A percentile compares a stretch with the other conserved stretches of the same genome.
These are phyloP conservation scores for Scytalopus superciliaris DNA, from an alignment of 2,113 vertebrate genomes.

Conservation along the genomic window DNA sequence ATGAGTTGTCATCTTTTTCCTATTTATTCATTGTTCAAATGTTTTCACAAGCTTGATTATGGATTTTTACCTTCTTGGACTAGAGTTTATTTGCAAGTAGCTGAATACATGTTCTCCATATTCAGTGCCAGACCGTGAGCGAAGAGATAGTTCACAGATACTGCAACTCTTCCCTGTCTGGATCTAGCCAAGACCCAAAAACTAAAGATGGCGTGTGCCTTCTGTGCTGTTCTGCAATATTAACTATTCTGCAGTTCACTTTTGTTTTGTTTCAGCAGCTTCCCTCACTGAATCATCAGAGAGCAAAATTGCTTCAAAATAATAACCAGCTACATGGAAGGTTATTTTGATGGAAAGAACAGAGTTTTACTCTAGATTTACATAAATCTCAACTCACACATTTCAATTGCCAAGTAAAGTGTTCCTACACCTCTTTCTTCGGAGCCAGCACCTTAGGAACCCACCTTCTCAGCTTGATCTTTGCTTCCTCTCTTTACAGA, in stretches of 20 bases:
- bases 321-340: not conserved
- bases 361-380: constrained; percentile 31
- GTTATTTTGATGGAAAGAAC: not conserved
- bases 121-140: not conserved
- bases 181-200: not conserved
- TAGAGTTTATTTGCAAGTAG: not conserved
- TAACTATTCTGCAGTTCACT: constrained; percentile 33
- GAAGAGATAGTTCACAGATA: not conserved
- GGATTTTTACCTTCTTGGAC: not conserved
- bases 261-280: constrained; percentile 50
- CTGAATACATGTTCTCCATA: not conserved
- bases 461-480: not conserved
- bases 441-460: not conserved
- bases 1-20: not conserved
- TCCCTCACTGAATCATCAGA: constrained; percentile 46
- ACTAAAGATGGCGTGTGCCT: not conserved
- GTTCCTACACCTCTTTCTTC: not conserved
- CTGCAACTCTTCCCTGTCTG: not conserved
- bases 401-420: not conserved
- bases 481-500: not conserved
- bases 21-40: not conserved
- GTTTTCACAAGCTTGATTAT: not conserved
- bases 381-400: not conserved
- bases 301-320: constrained; percentile 61
- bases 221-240: not conserved